Evolutionary conservation across 64 coral and sea anemone genomes (phyloP), one percentile per base, ranked within the genome.

Genomic region (Anthopleura sola): DNA sequence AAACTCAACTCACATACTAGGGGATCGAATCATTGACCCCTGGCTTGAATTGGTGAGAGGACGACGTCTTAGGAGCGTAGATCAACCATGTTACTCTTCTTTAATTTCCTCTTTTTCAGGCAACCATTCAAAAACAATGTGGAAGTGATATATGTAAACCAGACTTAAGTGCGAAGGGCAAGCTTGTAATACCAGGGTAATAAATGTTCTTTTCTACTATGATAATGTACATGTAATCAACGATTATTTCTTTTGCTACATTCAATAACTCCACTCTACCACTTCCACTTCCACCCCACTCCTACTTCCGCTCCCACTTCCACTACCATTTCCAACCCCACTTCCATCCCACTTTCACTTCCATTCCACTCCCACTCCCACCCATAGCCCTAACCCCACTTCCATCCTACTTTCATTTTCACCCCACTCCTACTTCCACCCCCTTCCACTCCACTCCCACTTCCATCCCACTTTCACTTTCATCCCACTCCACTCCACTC

Each of bases 51-150:
- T n/a, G n/a, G n/a, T n/a, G n/a, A n/a, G n/a, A n/a, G n/a, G n/a
- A n/a, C n/a, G n/a, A n/a, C n/a, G n/a, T n/a, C n/a, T n/a, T n/a
- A n/a, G n/a, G n/a, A n/a, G n/a, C n/a, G n/a, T n/a, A n/a, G n/a
- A n/a, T n/a, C n/a, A n/a, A n/a, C n/a, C n/a, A n/a, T n/a, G n/a
- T n/a, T n/a, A n/a, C n/a, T n/a, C n/a, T n/a, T n/a, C n/a, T 1
- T 36, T 31, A 9, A 14, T 71, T 69, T 2, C n/a, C 14, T 33
- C 15, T 13, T 69, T 33, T 15, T 71, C 24, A 91, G 89, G 83
- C 85, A 33, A 78, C 76, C 1, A 86, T 91, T 46, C 50, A 66
- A 55, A 91, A 91, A 31, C 57, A 91, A 37, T 91, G 89, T 24
- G 78, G 46, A 62, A 82, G 78, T 60, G 39, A 82, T 36, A 21